Percentiles rank a stretch among this genome's conserved stretches.
Conservation (phyloP, 2,888 invertebrate species). For the Yponomeuta malinellus region DNA sequence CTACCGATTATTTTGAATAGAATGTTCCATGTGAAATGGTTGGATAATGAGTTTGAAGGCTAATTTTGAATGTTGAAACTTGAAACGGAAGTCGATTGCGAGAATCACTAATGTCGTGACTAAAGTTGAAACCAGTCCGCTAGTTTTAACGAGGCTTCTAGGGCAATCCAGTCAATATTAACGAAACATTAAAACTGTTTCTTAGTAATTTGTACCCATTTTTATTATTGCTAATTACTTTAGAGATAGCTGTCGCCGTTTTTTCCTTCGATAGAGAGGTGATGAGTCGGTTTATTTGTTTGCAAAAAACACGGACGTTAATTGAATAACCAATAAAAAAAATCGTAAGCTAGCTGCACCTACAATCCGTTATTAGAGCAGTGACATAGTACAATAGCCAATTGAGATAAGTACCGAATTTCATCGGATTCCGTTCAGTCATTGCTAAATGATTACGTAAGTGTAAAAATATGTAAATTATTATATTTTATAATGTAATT, state of each 20-base stretch:
- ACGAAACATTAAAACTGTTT: constrained; percentile 1
- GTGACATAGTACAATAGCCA: too few relatives aligned
- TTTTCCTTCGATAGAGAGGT: neutral
- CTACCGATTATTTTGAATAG: too few relatives aligned
- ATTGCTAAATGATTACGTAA: too few relatives aligned
- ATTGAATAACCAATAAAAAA: too few relatives aligned
- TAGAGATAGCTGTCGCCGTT: neutral
- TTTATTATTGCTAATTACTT: neutral
- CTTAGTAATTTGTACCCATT: neutral
- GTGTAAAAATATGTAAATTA: too few relatives aligned
- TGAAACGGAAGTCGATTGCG: neutral
- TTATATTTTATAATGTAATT: too few relatives aligned
- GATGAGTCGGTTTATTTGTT: neutral
- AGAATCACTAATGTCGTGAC: neutral
- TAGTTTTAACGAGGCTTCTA: neutral
- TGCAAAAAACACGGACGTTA: too few relatives aligned
- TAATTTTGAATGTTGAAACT: neutral
- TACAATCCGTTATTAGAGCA: too few relatives aligned
- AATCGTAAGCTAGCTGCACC: too few relatives aligned
- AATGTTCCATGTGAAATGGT: too few relatives aligned
- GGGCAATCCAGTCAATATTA: neutral
- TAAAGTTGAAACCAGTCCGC: neutral
- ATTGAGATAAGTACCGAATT: too few relatives aligned
- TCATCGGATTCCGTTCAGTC: too few relatives aligned
- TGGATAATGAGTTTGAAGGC: neutral